These are phyloP conservation scores for Myoxocephalus aenaeus DNA, from an alignment of 2,797 vertebrate genomes.

Conservation along the genomic window DNA sequence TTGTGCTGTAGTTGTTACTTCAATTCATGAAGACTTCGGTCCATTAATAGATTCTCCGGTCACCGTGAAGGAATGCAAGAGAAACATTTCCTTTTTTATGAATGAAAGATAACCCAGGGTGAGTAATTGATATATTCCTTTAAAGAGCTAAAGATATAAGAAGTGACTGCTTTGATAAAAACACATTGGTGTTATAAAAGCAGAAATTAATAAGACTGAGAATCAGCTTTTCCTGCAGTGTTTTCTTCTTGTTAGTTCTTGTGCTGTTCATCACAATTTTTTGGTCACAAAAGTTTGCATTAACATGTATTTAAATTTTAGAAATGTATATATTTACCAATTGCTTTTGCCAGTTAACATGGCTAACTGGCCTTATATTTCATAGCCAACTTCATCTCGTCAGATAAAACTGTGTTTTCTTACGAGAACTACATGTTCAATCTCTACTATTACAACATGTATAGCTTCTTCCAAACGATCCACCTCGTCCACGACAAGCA, in stretches of 20 bases:
- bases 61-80: not conserved
- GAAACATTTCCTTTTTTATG: not conserved
- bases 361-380: too few relatives aligned
- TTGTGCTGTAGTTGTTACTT: not conserved
- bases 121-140: not conserved
- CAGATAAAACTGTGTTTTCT: not conserved
- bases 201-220: too few relatives aligned
- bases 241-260: not conserved
- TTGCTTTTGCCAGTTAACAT: not conserved
- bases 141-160: not conserved
- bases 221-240: not conserved
- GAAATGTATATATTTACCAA: not conserved
- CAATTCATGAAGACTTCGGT: not conserved
- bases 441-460: not conserved
- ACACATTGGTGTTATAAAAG: not conserved
- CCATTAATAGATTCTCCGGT: not conserved
- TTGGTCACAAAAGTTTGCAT: not conserved
- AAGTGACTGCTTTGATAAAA: conserved; percentile 19
- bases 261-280: not conserved
- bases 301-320: not conserved
- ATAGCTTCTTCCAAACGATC: not conserved
- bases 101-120: not conserved
- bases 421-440: not conserved
- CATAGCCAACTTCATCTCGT: not conserved
- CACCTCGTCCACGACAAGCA: not conserved